Conservation (phyloP, 2,797 vertebrate genomes). For the Anguilla megastoma region DNA sequence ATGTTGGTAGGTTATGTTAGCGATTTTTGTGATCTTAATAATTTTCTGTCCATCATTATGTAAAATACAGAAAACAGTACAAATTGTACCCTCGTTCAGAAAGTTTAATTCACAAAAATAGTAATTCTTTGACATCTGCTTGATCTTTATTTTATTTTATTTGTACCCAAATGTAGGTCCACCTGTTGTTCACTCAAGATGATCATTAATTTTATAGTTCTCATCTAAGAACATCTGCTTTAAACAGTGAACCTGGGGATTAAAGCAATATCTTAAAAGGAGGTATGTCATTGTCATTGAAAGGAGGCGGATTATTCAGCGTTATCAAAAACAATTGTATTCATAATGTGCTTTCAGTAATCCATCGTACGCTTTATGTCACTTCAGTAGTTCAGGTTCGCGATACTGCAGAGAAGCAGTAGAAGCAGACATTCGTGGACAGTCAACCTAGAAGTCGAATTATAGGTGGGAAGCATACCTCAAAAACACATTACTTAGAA, state of each 20-base stretch:
- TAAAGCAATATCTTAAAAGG: background rate
- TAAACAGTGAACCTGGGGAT: background rate
- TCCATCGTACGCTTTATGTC: background rate
- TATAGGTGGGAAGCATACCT: background rate
- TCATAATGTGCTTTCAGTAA: slow-evolving; percentile 1
- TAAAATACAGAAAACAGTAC: background rate
- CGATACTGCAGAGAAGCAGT: background rate
- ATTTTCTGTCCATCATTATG: too few species aligned
- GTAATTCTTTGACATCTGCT: background rate
- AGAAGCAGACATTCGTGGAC: background rate
- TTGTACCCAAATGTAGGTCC: background rate
- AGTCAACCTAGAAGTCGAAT: background rate
- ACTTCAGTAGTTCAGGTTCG: background rate
- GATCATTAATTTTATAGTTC: background rate
- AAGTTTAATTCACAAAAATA: background rate
- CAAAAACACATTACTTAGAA: background rate
- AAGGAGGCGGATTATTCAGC: too few species aligned
- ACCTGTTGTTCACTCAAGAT: background rate
- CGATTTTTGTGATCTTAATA: too few species aligned
- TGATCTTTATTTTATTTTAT: background rate
- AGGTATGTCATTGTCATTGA: background rate
- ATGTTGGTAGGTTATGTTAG: background rate
- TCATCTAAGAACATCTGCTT: background rate
- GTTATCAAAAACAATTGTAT: slow-evolving; percentile 1
- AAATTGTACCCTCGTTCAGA: background rate